Percentiles rank a stretch among this genome's conserved stretches.
These are phyloP conservation scores for Oreocharis arfaki DNA, from an alignment of 2,113 vertebrate species.

Conservation along the genomic window DNA sequence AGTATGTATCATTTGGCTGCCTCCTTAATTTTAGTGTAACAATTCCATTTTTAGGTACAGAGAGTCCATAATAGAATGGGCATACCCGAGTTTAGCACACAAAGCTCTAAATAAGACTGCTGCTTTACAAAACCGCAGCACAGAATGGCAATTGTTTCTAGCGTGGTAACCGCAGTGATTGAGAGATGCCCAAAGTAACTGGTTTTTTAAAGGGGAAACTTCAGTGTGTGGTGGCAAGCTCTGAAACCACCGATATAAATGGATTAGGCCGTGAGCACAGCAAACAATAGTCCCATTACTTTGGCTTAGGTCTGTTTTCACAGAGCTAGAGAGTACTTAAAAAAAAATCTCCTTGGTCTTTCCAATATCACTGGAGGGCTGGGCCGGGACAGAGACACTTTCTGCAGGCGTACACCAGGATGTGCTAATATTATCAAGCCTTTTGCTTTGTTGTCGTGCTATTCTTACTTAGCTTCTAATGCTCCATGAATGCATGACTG, in stretches of 20 bases:
- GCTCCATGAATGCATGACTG: not conserved
- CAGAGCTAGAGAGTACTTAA: not conserved
- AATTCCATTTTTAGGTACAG: conserved; percentile 66
- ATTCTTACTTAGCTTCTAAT: not conserved
- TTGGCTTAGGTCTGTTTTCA: conserved; percentile 48
- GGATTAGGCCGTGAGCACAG: not conserved
- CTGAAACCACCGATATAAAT: conserved; percentile 44
- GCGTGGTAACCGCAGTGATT: conserved; percentile 33
- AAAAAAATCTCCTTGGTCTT: not conserved
- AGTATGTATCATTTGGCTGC: conserved; percentile 49
- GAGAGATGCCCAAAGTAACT: conserved; percentile 33
- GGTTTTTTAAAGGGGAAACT: conserved; percentile 44
- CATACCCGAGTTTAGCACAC: conserved; percentile 29
- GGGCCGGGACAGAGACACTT: not conserved
- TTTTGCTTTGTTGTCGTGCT: not conserved
- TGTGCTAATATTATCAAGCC: not conserved
- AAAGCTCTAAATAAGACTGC: conserved; percentile 56
- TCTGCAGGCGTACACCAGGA: not conserved
- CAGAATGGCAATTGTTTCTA: conserved; percentile 58
- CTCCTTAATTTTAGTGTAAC: conserved; percentile 66
- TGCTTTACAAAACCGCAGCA: conserved; percentile 65
- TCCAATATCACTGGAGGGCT: not conserved
- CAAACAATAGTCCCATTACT: conserved; percentile 36
- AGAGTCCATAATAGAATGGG: conserved; percentile 31
- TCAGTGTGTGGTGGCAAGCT: not conserved